Evolutionary conservation across 2,888 invertebrate genomes (phyloP), one percentile per base, ranked within the genome.

Genomic region (Anaspis maculata): DNA sequence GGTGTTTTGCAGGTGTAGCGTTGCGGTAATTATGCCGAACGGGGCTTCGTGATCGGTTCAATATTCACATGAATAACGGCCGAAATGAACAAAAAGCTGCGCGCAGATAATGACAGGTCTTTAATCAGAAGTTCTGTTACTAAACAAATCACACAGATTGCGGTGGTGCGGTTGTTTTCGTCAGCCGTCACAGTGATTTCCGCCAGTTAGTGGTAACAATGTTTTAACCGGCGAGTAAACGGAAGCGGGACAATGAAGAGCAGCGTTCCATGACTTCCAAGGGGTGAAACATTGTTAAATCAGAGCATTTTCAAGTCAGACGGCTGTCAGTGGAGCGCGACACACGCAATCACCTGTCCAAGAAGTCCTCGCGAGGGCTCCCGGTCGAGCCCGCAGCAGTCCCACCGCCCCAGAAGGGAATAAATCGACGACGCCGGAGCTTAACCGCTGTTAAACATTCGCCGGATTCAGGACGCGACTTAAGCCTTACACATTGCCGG

Each of bases 191-290:
- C 51, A 47, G 44, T 56, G 46, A 51, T 56, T 57, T 56, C 56
- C 52, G 51, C 46, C 51, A 43, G 51, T 54, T 53, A 52, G 36
- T 22, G 32, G 32, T 36, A 50, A 52, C 46, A 52, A 52, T 51
- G 48, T 52, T 54, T 39, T 39, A 39, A 39, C 36, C 36, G 36
- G 39, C 39, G 36, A 36, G 24, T 54, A 54, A 55, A 54, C 56
- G 57, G 57, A 58, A 57, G 47, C 52, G 41, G 46, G 49, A 57
- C 57, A 58, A 58, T 50, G 54, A 53, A 27, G 47, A 43, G 45
- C 52, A 52, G 45, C 51, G 54, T 53, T 56, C 53, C 58, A 51
- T 57, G 53, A 58, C 56, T 49, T 41, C 42, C 32, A 44, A 41
- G 51, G 49, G 54, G 54, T 48, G 49, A 51, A 50, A 51, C 46